Conservation (phyloP, 2,113 vertebrate species). For the Calidris pygmaea region DNA sequence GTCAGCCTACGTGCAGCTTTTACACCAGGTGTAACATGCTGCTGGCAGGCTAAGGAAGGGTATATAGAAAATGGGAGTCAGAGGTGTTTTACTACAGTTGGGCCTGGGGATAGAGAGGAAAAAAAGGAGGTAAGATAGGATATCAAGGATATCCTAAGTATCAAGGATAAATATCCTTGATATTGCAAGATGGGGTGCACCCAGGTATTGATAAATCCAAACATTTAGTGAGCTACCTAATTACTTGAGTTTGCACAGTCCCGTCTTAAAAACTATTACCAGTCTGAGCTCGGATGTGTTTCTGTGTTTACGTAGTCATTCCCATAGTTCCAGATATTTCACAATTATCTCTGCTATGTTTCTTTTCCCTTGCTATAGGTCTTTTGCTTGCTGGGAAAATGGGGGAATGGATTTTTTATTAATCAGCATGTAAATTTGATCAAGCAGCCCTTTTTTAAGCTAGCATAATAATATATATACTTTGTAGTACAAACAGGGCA, state of each 20-base stretch:
- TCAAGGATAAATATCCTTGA: background rate
- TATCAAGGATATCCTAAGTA: too few relatives aligned
- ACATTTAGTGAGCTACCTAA: background rate
- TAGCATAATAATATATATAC: background rate
- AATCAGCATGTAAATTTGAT: background rate
- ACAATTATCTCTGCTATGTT: background rate
- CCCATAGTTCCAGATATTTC: background rate
- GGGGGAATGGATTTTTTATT: background rate
- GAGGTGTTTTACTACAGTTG: background rate
- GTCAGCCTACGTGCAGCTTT: background rate
- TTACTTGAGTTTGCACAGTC: background rate
- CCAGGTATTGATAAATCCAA: background rate
- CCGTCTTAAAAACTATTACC: background rate
- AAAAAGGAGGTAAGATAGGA: background rate
- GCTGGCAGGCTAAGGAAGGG: background rate
- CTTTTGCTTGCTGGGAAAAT: background rate
- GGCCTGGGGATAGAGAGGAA: background rate
- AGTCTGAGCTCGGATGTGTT: background rate
- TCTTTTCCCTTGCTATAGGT: background rate
- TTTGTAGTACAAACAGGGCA: background rate
- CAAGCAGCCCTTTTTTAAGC: background rate
- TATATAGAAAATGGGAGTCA: background rate
- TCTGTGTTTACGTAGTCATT: background rate
- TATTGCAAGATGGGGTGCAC: background rate
- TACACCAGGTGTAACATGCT: rapidly evolving